phyloP scores from a whole-genome alignment of 2,888 invertebrate genomes.

The Pilophorus perplexus region DNA sequence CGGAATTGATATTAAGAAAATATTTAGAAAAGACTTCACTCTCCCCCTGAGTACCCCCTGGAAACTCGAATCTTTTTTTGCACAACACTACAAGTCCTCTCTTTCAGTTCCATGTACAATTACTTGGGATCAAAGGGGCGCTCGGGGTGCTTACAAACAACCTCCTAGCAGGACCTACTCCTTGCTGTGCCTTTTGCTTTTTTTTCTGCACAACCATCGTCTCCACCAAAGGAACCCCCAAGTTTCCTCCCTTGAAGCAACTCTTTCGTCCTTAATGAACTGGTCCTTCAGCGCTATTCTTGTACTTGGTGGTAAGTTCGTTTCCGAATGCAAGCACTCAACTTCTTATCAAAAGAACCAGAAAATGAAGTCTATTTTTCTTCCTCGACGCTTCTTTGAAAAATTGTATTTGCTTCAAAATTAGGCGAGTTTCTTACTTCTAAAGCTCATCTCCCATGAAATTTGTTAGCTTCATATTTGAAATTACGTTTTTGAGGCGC shows the following conservation, averaged over 20 bases:
- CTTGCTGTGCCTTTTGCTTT: conserved; percentile 1
- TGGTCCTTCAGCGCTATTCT: conserved; percentile 11
- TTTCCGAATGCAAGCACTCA: conserved; percentile 5
- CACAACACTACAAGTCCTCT: conserved; percentile 19
- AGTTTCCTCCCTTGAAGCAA: conserved; percentile 3
- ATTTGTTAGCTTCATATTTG: too few relatives aligned
- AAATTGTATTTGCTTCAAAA: too few relatives aligned
- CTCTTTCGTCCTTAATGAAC: conserved; percentile 25
- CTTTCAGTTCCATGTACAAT: conserved; percentile 28
- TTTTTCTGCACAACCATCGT: background rate
- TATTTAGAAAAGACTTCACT: conserved; percentile 22
- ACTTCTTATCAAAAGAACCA: background rate
- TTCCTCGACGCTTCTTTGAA: too few relatives aligned
- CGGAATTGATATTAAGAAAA: conserved; percentile 35
- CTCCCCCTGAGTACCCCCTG: background rate
- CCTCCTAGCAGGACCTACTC: conserved; percentile 14
- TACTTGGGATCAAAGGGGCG: conserved; percentile 30
- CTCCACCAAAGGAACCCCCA: conserved; percentile 12
- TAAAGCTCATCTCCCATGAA: too few relatives aligned
- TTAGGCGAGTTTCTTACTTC: too few relatives aligned
- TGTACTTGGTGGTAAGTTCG: conserved; percentile 1
- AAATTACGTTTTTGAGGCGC: too few relatives aligned
- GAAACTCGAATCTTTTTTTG: background rate
- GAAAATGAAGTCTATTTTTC: conserved; percentile 21
- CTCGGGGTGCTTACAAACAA: conserved; percentile 19